Conservation (phyloP, 2,797 vertebrate genomes). For the Odontamblyopus rebecca region DNA sequence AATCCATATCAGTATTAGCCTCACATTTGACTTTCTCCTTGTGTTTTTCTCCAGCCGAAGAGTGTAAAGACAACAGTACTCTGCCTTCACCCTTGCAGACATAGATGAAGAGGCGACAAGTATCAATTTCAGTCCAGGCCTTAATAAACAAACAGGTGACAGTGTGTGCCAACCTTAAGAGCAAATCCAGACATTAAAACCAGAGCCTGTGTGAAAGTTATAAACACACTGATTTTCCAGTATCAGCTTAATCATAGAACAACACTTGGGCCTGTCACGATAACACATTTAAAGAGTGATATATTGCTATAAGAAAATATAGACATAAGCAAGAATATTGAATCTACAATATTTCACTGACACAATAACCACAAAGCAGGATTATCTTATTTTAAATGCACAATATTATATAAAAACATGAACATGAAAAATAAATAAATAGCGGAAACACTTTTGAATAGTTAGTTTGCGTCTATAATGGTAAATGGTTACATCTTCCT, state of each 20-base stretch:
- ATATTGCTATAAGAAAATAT: too few relatives aligned
- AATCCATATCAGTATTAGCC: background rate
- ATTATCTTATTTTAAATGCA: too few relatives aligned
- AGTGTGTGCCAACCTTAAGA: slow-evolving; percentile 13
- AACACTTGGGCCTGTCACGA: too few relatives aligned
- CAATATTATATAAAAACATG: too few relatives aligned
- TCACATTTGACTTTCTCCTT: slow-evolving; percentile 8
- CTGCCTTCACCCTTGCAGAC: slow-evolving; percentile 16
- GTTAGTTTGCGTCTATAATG: too few relatives aligned
- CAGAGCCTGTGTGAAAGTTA: background rate
- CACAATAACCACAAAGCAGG: too few relatives aligned
- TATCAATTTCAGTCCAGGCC: slow-evolving; percentile 11
- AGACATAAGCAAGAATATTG: too few relatives aligned
- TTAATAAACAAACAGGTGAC: background rate
- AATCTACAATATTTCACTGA: too few relatives aligned
- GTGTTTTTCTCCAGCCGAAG: slow-evolving; percentile 31
- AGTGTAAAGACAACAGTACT: slow-evolving; percentile 22
- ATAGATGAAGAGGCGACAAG: slow-evolving; percentile 34
- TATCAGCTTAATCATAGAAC: background rate
- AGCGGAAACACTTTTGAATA: too few relatives aligned
- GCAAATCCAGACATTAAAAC: background rate
- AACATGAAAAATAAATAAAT: too few relatives aligned
- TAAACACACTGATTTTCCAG: background rate
- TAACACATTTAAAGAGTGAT: too few relatives aligned
- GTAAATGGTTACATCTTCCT: too few relatives aligned